Evolutionary conservation across 2,113 vertebrate genomes (phyloP), one percentile per base, ranked within the genome.

Genomic region (Polypterus senegalus): DNA sequence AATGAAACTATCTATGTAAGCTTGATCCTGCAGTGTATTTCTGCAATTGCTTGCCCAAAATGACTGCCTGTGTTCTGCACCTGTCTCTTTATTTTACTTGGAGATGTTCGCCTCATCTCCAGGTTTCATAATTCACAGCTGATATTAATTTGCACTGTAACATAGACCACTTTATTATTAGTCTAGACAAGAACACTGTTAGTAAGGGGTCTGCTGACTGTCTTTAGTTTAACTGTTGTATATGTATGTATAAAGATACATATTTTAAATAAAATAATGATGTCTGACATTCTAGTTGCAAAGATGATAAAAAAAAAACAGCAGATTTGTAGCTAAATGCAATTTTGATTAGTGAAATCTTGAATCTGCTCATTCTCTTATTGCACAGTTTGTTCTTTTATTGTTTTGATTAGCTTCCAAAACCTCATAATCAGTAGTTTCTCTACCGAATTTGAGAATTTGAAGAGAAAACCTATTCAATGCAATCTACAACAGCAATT

Each of bases 1-100:
- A 81, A 88, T 86, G 77, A 86, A 86, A 80, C 77, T 85, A 78
- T 82, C 83, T 84, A 80, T 88, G 85, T 86, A 27, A 27, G 27
- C 27, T 80, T 87, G 82, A 84, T 80, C 76, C 74, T 74, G 83
- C 80, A 81, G 80, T 81, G 75, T 79, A 83, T 83, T 85, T 79
- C 76, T 85, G 80, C 85, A 79, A 79, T 79, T 73, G 78, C 71
- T 74, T 76, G 76, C 78, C 75, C 83, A 91, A 87, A 88, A 86
- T 89, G 86, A 79, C 77, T 70, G 79, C 76, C 79, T 86, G 78
- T 90, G 83, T 88, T 73, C 76, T 81, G 78, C 87, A 89, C 84
- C 89, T 90, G 86, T 81, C 84, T 83, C 69, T 81, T 49, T 82
- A 74, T 85, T 78, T 73, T 86, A 75, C 79, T 76, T 76, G 78